phyloP scores from a whole-genome alignment of 2,797 vertebrate species.

The Scolopax bukidnonensis region DNA sequence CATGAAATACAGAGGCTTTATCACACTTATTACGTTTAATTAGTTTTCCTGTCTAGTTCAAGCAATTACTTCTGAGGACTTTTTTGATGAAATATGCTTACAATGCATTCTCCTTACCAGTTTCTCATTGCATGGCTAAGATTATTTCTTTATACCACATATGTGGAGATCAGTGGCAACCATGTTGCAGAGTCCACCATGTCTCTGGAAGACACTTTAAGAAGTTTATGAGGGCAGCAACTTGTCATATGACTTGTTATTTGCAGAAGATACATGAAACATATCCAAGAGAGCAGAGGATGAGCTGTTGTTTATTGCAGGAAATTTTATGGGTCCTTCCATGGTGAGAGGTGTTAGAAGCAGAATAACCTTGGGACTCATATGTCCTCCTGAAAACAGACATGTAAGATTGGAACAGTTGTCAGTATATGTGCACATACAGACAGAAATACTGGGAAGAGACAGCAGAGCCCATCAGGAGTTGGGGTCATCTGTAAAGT shows the following conservation, averaged over 20 bases:
- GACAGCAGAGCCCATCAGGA: neutral
- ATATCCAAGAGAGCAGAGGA: neutral
- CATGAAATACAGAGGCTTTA: neutral
- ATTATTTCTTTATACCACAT: neutral
- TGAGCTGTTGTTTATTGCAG: slow-evolving; percentile 16
- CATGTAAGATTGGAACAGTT: neutral
- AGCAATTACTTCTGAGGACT: slow-evolving; percentile 18
- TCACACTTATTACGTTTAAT: slow-evolving; percentile 38
- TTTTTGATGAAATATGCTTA: neutral
- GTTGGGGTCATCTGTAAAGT: neutral
- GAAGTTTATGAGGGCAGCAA: slow-evolving; percentile 45
- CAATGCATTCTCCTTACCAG: neutral
- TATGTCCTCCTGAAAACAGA: neutral
- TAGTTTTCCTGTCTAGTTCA: slow-evolving; percentile 44
- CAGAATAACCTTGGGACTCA: neutral
- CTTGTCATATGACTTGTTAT: slow-evolving; percentile 14
- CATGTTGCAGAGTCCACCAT: neutral
- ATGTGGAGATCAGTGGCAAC: neutral
- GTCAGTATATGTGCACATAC: neutral
- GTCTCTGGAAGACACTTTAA: slow-evolving; percentile 1
- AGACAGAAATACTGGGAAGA: neutral
- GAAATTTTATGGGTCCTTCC: neutral
- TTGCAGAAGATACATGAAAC: slow-evolving; percentile 26
- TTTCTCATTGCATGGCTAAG: slow-evolving; percentile 3
- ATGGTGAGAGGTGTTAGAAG: neutral